Percentiles rank a stretch among this genome's conserved stretches.
phyloP scores from a whole-genome alignment of 1,140 invertebrate species.

The Neodiprion lecontei region DNA sequence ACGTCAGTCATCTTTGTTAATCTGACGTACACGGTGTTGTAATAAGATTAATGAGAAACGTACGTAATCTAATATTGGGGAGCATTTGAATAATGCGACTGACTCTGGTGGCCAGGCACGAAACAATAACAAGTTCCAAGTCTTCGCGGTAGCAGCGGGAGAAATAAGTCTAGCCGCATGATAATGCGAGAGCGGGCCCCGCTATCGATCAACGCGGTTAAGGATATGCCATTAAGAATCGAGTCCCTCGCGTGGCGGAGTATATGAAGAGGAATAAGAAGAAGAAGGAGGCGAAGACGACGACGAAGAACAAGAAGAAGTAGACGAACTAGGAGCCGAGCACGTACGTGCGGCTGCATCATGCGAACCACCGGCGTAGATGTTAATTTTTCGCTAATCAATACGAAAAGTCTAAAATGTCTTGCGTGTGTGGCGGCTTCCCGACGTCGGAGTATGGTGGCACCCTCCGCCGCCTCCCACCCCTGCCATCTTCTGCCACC shows the following conservation, averaged over 20 bases:
- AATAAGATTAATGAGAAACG: constrained; percentile 6
- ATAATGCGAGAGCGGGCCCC: constrained; percentile 1
- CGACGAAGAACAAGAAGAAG: not conserved
- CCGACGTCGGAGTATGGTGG: not conserved
- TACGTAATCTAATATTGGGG: not conserved
- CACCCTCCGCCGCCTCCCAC: not conserved
- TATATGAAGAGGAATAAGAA: not conserved
- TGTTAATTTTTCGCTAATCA: constrained; percentile 53
- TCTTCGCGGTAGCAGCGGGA: not conserved
- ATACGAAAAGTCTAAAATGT: constrained; percentile 61
- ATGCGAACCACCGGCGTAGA: constrained; percentile 24
- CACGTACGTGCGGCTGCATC: not conserved
- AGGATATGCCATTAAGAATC: not conserved
- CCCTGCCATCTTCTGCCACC: not conserved
- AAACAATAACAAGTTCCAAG: constrained; percentile 7
- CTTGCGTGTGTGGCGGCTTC: constrained; percentile 47
- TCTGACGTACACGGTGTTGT: not conserved
- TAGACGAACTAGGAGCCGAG: not conserved
- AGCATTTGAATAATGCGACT: constrained; percentile 7
- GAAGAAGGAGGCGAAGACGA: too few species aligned
- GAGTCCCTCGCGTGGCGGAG: not conserved
- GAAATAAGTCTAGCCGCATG: constrained; percentile 1
- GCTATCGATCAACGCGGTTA: constrained; percentile 2
- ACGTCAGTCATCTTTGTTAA: not conserved
- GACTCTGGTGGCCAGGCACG: constrained; percentile 6